Conservation (phyloP, 2,113 vertebrate genomes). For the Arothron firmamentum region DNA sequence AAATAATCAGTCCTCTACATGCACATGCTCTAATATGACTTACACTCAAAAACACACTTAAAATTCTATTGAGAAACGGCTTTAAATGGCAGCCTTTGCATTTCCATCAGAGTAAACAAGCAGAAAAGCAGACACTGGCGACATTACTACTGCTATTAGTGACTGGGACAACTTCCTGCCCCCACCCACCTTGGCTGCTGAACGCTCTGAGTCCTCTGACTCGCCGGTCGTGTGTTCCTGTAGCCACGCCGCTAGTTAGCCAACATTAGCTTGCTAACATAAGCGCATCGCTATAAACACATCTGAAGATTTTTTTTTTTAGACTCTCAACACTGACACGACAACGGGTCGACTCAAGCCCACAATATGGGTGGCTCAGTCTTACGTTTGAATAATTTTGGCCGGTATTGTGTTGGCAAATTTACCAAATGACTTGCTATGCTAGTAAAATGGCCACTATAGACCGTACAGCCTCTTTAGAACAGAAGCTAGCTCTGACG, state of each 20-base stretch:
- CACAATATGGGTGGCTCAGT: neutral
- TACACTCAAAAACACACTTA: no score
- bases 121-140: no score
- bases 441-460: neutral
- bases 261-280: constrained; percentile 49
- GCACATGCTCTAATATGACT: no score
- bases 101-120: no score
- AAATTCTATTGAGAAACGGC: no score
- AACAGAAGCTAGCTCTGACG: neutral
- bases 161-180: neutral
- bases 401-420: neutral
- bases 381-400: constrained; percentile 13
- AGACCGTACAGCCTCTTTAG: neutral
- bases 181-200: constrained; percentile 60
- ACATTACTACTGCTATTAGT: no score
- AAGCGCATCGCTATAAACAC: constrained; percentile 2
- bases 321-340: neutral
- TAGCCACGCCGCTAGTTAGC: constrained; percentile 37
- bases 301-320: constrained; percentile 12
- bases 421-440: constrained; percentile 16
- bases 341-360: constrained; percentile 4
- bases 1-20: no score
- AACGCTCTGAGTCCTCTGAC: constrained; percentile 19
- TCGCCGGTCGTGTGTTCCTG: constrained; percentile 25
- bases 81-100: no score